A percentile compares a stretch with the other conserved stretches of the same genome.
These are phyloP conservation scores for Rotaria sp. DNA, from an alignment of 2,888 invertebrate genomes.

Conservation along the genomic window DNA sequence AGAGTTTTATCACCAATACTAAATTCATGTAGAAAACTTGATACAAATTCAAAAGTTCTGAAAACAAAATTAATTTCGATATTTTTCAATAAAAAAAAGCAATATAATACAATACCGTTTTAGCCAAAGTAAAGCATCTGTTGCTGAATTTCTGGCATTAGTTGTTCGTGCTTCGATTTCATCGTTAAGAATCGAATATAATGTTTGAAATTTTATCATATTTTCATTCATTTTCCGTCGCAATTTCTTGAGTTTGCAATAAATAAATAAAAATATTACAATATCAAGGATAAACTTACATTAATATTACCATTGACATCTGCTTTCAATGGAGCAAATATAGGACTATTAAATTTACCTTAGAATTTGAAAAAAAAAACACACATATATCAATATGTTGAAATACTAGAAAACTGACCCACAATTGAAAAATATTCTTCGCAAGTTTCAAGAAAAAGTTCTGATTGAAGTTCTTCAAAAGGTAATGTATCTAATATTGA, in stretches of 20 bases:
- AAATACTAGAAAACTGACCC: not conserved
- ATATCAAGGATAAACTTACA: conserved; percentile 44
- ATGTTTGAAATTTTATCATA: conserved; percentile 47
- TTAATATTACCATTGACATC: conserved; percentile 54
- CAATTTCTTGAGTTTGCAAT: conserved; percentile 49
- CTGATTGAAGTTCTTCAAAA: conserved; percentile 22
- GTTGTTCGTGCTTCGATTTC: conserved; percentile 35
- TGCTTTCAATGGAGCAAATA: conserved; percentile 55
- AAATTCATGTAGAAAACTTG: conserved; percentile 33
- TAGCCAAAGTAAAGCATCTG: conserved; percentile 40
- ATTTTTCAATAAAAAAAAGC: no score
- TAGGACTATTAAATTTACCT: conserved; percentile 54
- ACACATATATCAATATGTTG: not conserved
- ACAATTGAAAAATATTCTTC: conserved; percentile 32
- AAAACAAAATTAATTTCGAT: not conserved
- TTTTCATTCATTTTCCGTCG: conserved; percentile 50
- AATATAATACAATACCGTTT: conserved; percentile 23
- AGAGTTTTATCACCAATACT: conserved; percentile 29
- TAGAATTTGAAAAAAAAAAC: conserved; percentile 40
- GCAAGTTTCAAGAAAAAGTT: conserved; percentile 32
- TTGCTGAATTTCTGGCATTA: conserved; percentile 37
- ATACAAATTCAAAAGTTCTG: conserved; percentile 34
- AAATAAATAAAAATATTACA: conserved; percentile 22
- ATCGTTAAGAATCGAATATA: conserved; percentile 45
- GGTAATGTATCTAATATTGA: not conserved